Evolutionary conservation across 1,140 invertebrate genomes (phyloP).

Genomic region (Neelides sp.): DNA sequence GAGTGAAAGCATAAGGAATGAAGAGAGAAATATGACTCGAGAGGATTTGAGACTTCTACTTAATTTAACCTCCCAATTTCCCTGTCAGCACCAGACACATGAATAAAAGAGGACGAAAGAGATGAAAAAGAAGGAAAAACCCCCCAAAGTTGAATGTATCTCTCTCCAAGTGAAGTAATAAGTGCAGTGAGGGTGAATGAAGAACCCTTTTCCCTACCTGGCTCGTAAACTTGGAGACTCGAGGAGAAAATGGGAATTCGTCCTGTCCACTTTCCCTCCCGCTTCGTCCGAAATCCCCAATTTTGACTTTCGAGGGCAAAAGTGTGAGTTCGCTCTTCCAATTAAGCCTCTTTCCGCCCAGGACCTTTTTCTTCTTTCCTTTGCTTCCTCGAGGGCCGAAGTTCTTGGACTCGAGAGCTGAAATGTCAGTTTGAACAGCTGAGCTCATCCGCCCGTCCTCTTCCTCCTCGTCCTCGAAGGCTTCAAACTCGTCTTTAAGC

Average conservation of each 20-base stretch:
- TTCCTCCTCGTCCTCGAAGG: slow-evolving; percentile 4
- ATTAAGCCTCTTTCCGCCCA: slow-evolving; percentile 25
- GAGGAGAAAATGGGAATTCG: slow-evolving; percentile 14
- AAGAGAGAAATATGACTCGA: too few relatives aligned
- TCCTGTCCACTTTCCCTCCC: neutral
- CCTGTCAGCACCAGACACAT: too few relatives aligned
- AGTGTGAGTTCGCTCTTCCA: slow-evolving; percentile 30
- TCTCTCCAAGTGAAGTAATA: too few relatives aligned
- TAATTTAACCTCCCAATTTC: too few relatives aligned
- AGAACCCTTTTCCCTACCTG: slow-evolving; percentile 25
- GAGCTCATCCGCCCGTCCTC: slow-evolving; percentile 7
- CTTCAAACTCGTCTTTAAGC: slow-evolving; percentile 12
- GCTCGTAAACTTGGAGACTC: slow-evolving; percentile 31
- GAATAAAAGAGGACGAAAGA: too few relatives aligned
- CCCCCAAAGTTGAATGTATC: too few relatives aligned
- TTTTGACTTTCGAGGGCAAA: slow-evolving; percentile 27
- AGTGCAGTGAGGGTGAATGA: neutral
- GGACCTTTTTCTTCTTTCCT: slow-evolving; percentile 1
- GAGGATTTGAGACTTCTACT: too few relatives aligned
- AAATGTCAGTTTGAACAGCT: slow-evolving; percentile 28
- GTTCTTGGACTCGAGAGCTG: slow-evolving; percentile 21
- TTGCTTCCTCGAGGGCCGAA: neutral
- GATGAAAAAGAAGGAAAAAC: too few relatives aligned
- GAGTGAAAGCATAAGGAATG: too few relatives aligned
- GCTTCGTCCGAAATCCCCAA: slow-evolving; percentile 8